Conservation (phyloP, 2,797 vertebrate species). For the Pyrocephalus nanus region DNA sequence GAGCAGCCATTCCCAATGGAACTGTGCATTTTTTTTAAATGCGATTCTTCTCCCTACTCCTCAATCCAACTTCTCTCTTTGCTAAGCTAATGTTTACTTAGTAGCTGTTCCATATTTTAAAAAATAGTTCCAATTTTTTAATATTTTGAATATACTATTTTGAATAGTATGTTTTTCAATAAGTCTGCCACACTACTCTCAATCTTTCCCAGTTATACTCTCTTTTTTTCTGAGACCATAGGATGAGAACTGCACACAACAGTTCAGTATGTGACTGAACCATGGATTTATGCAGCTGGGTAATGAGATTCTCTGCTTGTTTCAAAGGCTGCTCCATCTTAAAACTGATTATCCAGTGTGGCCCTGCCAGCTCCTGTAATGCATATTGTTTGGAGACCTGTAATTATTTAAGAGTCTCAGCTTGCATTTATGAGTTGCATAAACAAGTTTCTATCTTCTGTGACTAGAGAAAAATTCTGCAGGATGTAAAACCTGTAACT, state of each 20-base stretch:
- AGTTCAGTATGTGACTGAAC: background rate
- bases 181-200: background rate
- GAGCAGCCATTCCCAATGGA: background rate
- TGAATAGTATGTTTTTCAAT: background rate
- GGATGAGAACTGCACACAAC: background rate
- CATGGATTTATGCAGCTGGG: background rate
- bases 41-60: background rate
- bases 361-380: conserved; percentile 4
- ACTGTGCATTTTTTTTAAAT: background rate
- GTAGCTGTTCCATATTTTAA: background rate
- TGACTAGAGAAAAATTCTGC: background rate
- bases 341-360: conserved; percentile 26
- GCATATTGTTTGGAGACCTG: conserved; percentile 35
- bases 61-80: background rate
- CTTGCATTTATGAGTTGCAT: conserved; percentile 42
- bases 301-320: conserved; percentile 41
- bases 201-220: background rate
- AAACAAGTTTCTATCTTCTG: conserved; percentile 13
- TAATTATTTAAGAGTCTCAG: conserved; percentile 45
- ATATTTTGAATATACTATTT: background rate
- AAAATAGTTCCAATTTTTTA: background rate
- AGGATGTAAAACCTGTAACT: background rate
- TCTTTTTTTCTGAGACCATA: background rate
- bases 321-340: conserved; percentile 25
- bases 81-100: background rate